These are phyloP conservation scores for Forbesichthys papilliferus DNA, from an alignment of 2,113 vertebrate species.

Conservation along the genomic window DNA sequence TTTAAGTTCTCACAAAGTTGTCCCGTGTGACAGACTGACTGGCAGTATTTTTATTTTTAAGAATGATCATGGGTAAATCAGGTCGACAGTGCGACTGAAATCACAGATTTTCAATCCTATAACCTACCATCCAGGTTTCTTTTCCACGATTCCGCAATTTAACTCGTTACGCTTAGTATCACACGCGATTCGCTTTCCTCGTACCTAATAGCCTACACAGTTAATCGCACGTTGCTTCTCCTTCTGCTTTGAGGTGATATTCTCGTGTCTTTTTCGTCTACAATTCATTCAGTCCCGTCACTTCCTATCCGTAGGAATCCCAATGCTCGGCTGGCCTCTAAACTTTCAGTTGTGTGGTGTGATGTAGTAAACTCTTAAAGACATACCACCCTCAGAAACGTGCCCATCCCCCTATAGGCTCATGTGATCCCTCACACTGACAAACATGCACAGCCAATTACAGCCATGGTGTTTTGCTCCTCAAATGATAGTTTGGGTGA, in stretches of 20 bases:
- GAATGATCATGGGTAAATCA: slow-evolving; percentile 21
- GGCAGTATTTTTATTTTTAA: slow-evolving; percentile 10
- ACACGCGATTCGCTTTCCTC: slow-evolving; percentile 34
- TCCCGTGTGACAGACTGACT: background rate
- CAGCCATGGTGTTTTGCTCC: slow-evolving; percentile 42
- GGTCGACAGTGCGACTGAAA: slow-evolving; percentile 11
- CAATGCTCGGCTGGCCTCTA: slow-evolving; percentile 60
- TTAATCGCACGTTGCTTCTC: slow-evolving; percentile 51
- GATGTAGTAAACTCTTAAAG: slow-evolving; percentile 83
- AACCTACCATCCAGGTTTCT: slow-evolving; percentile 26
- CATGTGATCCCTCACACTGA: slow-evolving; percentile 60
- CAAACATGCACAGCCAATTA: slow-evolving; percentile 42
- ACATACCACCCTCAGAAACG: slow-evolving; percentile 62
- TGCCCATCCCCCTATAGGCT: slow-evolving; percentile 69
- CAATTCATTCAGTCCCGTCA: slow-evolving; percentile 76
- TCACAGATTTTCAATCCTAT: slow-evolving; percentile 38
- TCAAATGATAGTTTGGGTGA: slow-evolving; percentile 32
- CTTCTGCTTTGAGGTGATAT: slow-evolving; percentile 61
- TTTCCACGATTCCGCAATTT: slow-evolving; percentile 34
- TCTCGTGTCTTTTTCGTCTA: slow-evolving; percentile 21
- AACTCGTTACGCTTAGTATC: slow-evolving; percentile 25
- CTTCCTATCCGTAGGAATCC: slow-evolving; percentile 81
- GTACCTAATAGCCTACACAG: background rate
- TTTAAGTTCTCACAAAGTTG: slow-evolving; percentile 20
- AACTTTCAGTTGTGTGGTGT: slow-evolving; percentile 63